A percentile compares a stretch with the other conserved stretches of the same genome.
phyloP scores from a whole-genome alignment of 2,888 invertebrate species.

The Tinea trinotella region DNA sequence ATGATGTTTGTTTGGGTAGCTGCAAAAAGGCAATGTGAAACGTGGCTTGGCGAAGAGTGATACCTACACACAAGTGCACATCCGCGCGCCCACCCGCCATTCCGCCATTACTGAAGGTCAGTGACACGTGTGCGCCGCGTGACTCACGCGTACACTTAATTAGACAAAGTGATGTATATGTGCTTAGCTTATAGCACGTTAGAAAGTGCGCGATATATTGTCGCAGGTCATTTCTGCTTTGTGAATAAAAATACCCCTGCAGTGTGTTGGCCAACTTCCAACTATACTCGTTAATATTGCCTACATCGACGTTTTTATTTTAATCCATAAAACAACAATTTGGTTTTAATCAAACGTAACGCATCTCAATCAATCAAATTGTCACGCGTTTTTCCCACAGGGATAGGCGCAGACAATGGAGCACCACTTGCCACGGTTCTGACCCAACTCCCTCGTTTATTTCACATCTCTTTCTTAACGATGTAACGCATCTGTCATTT shows the following conservation, averaged over 20 bases:
- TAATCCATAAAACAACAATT: too few species aligned
- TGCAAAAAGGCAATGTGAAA: conserved; percentile 34
- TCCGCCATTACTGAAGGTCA: conserved; percentile 52
- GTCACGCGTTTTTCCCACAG: too few species aligned
- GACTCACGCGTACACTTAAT: conserved; percentile 45
- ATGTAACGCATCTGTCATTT: too few species aligned
- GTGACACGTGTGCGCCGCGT: conserved; percentile 44
- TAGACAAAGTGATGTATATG: conserved; percentile 26
- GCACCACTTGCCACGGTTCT: too few species aligned
- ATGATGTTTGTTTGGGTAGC: background rate
- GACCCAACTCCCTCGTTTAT: too few species aligned
- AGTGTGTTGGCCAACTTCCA: background rate
- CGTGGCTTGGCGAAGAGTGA: conserved; percentile 34
- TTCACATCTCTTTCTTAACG: too few species aligned
- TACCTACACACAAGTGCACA: conserved; percentile 33
- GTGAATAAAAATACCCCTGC: conserved; percentile 15
- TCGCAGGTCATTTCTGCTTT: conserved; percentile 18
- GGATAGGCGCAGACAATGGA: too few species aligned
- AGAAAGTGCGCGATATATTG: conserved; percentile 15
- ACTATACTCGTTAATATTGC: background rate
- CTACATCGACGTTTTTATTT: too few species aligned
- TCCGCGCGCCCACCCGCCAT: conserved; percentile 33
- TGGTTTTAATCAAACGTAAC: too few species aligned
- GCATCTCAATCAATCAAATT: too few species aligned
- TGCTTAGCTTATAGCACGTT: background rate